Evolutionary conservation across 1,140 invertebrate species (phyloP).

Genomic region (Eriocheir sinensis): DNA sequence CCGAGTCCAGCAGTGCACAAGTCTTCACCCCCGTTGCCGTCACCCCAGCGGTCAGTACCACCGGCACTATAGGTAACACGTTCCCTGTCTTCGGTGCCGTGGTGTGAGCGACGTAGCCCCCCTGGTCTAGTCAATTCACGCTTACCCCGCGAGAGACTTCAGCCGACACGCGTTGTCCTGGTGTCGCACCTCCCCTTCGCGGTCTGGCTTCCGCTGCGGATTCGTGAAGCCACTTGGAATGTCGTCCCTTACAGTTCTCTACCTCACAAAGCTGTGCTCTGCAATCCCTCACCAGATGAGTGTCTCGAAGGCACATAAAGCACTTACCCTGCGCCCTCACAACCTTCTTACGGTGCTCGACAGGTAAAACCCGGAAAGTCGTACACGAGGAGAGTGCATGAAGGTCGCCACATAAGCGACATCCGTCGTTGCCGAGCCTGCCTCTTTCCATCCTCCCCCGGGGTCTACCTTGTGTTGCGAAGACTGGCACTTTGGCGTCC

Average conservation of each 20-base stretch:
- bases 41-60: neutral
- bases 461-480: no score
- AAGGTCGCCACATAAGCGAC: no score
- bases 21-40: neutral
- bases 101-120: neutral
- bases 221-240: slow-evolving; percentile 8
- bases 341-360: no score
- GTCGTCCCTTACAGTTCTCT: neutral
- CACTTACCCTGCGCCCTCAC: no score
- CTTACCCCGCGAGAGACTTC: neutral
- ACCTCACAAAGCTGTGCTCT: slow-evolving; percentile 20
- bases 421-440: no score
- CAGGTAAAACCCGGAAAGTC: no score
- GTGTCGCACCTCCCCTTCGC: no score
- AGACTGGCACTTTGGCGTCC: no score
- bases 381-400: no score
- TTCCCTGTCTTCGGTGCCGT: neutral
- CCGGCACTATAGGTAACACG: neutral
- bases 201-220: neutral
- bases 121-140: neutral
- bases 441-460: no score
- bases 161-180: no score
- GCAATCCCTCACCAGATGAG: neutral
- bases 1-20: neutral
- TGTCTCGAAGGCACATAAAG: neutral